A percentile compares a stretch with the other conserved stretches of the same genome.
Evolutionary conservation across 1,140 invertebrate species (phyloP).

Genomic region (Portunus trituberculatus): DNA sequence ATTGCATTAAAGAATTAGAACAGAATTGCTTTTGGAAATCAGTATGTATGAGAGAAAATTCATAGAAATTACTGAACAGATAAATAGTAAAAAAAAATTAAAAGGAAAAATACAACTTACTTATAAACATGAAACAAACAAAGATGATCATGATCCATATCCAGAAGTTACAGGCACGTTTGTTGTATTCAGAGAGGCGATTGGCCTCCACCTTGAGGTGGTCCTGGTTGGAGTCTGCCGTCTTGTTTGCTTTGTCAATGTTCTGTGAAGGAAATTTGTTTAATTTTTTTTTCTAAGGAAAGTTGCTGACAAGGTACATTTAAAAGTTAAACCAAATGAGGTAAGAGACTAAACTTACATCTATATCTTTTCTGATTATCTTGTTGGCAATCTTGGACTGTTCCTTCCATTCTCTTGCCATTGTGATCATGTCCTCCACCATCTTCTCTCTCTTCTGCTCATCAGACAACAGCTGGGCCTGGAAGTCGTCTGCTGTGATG

Average conservation of each 20-base stretch:
- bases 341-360: conserved; percentile 82
- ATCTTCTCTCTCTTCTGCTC: conserved; percentile 86
- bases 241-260: conserved; percentile 87
- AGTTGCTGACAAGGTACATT: too few relatives aligned
- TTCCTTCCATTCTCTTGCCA: conserved; percentile 93
- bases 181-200: conserved; percentile 90
- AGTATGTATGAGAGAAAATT: neutral
- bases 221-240: conserved; percentile 89
- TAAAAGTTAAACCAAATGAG: neutral
- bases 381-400: conserved; percentile 91
- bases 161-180: conserved; percentile 95
- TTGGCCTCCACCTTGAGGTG: conserved; percentile 90
- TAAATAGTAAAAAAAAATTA: neutral
- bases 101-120: conserved; percentile 83
- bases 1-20: neutral
- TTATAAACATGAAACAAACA: conserved; percentile 92
- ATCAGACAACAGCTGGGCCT: conserved; percentile 52
- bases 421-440: conserved; percentile 94
- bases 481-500: conserved; percentile 66
- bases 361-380: conserved; percentile 92
- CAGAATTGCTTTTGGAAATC: too few relatives aligned
- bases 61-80: neutral
- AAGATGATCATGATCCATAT: conserved; percentile 93
- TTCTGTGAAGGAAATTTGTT: conserved; percentile 81
- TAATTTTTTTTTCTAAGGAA: too few relatives aligned